Percentiles rank a stretch among this genome's conserved stretches.
These are phyloP conservation scores for Macrobrachium nipponense DNA, from an alignment of 1,140 invertebrate genomes.

Conservation along the genomic window DNA sequence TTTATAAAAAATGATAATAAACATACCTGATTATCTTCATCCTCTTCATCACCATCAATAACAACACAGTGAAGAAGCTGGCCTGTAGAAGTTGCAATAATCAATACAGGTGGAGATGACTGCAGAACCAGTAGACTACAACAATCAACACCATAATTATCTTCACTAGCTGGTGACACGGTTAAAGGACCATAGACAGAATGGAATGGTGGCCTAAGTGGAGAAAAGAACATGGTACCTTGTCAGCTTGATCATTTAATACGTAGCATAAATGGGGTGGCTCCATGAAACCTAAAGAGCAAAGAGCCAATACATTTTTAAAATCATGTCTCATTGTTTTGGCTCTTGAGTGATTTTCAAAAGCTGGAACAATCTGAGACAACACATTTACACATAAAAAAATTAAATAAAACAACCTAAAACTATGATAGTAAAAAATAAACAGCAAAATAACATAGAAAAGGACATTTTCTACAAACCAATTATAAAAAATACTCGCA, in stretches of 20 bases:
- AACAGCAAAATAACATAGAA: no score
- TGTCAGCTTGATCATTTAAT: neutral
- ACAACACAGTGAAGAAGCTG: conserved; percentile 48
- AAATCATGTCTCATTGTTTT: no score
- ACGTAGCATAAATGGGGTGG: neutral
- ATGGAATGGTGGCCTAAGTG: conserved; percentile 22
- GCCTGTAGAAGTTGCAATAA: conserved; percentile 35
- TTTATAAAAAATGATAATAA: neutral
- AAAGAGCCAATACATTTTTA: neutral
- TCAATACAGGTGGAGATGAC: conserved; percentile 37
- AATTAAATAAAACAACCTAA: no score
- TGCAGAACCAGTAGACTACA: conserved; percentile 38
- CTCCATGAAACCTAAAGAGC: neutral
- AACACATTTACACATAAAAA: no score
- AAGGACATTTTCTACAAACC: no score
- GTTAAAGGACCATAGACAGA: conserved; percentile 29
- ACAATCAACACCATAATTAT: conserved; percentile 44
- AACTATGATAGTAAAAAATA: no score
- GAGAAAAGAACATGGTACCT: neutral
- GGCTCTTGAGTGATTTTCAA: no score
- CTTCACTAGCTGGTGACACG: conserved; percentile 35
- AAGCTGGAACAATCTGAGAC: no score
- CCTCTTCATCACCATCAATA: conserved; percentile 4
- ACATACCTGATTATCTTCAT: neutral
- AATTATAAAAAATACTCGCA: no score